Evolutionary conservation across 2,888 invertebrate genomes (phyloP).

Genomic region (Epirrhoe tristata): DNA sequence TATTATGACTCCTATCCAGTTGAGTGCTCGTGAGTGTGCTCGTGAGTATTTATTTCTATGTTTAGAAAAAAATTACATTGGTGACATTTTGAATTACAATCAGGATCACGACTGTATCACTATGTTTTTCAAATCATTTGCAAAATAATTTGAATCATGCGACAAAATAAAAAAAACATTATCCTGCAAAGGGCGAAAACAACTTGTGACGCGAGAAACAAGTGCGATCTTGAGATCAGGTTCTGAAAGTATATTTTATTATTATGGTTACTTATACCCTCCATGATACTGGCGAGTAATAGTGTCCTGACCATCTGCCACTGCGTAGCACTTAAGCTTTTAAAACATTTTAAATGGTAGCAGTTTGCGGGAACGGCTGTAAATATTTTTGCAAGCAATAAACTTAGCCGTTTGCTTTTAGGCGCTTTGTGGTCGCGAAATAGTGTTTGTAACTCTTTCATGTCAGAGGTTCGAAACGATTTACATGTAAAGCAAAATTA

Average conservation of each 20-base stretch:
- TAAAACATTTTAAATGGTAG: conserved; percentile 36
- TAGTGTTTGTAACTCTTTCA: conserved; percentile 7
- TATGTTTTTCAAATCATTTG: too few relatives aligned
- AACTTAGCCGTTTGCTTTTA: conserved; percentile 20
- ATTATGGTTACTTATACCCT: conserved; percentile 5
- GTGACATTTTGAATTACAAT: too few relatives aligned
- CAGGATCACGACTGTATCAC: too few relatives aligned
- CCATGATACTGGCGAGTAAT: neutral
- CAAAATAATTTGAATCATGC: too few relatives aligned
- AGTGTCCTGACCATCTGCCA: conserved; percentile 47
- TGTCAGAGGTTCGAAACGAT: neutral
- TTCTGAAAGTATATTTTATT: neutral
- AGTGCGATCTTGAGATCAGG: neutral
- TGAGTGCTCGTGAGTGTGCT: too few relatives aligned
- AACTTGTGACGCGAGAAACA: too few relatives aligned
- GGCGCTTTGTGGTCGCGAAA: conserved; percentile 14
- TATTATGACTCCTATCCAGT: too few relatives aligned
- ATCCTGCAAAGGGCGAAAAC: too few relatives aligned
- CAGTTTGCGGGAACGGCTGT: conserved; percentile 23
- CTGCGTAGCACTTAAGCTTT: conserved; percentile 32
- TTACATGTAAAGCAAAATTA: neutral
- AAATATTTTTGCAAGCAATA: conserved; percentile 32
- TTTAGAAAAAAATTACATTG: too few relatives aligned
- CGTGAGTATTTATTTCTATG: too few relatives aligned
- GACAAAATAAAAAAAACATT: too few relatives aligned